A percentile compares a stretch with the other conserved stretches of the same genome.
phyloP scores from a whole-genome alignment of 2,113 vertebrate genomes.

The Nesogale talazaci region DNA sequence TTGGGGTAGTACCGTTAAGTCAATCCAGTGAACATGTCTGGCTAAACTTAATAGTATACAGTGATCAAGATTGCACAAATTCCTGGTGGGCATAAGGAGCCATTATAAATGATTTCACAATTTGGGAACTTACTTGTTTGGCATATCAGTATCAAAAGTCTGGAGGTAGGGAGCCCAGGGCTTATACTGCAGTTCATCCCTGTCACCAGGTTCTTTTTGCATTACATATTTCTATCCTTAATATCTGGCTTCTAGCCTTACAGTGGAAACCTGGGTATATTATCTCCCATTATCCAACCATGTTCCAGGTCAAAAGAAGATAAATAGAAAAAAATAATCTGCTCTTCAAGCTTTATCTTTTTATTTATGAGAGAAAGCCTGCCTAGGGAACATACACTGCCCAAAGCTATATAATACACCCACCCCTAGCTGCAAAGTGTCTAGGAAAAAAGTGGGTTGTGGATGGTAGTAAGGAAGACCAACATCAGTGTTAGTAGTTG shows the following conservation, averaged over 20 bases:
- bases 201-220: neutral
- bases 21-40: conserved; percentile 5
- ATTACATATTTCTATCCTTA: no score
- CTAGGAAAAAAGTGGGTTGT: neutral
- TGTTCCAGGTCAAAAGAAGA: no score
- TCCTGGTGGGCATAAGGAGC: neutral
- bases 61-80: neutral
- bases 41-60: conserved; percentile 41
- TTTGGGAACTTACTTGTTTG: neutral
- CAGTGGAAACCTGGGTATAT: no score
- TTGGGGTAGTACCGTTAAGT: neutral
- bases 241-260: no score
- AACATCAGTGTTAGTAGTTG: conserved; percentile 10
- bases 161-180: neutral
- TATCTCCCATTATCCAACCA: no score
- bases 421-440: neutral
- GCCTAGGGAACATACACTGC: neutral
- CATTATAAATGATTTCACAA: conserved; percentile 20
- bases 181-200: neutral
- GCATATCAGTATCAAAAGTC: neutral
- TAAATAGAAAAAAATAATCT: no score
- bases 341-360: conserved; percentile 28
- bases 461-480: neutral
- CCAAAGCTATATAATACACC: neutral
- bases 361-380: conserved; percentile 38